These are phyloP conservation scores for Lasius platythorax DNA, from an alignment of 2,888 invertebrate species.

Conservation along the genomic window DNA sequence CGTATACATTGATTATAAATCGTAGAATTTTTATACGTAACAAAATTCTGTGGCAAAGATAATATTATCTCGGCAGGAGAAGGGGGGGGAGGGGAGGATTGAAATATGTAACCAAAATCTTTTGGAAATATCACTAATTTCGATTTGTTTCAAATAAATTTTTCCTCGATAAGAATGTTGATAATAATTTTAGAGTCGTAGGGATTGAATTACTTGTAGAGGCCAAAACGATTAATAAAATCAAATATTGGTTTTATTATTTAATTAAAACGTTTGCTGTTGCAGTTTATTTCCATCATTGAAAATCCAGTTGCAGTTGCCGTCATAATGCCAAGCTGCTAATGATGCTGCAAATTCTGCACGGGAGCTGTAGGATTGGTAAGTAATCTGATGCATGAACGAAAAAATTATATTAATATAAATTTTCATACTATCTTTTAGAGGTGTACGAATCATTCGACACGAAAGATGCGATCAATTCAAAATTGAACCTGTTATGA, in stretches of 20 bases:
- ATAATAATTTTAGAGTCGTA: background rate
- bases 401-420: background rate
- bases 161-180: background rate
- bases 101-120: background rate
- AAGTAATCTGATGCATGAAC: slow-evolving; percentile 41
- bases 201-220: background rate
- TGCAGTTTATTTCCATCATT: slow-evolving; percentile 26
- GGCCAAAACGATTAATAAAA: background rate
- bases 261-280: slow-evolving; percentile 26
- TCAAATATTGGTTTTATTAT: slow-evolving; percentile 14
- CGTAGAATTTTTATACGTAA: background rate
- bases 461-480: too few species aligned
- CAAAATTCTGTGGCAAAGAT: background rate
- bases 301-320: background rate
- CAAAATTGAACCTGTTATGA: too few species aligned
- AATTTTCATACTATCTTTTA: background rate
- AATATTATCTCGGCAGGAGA: background rate
- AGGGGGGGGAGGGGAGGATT: background rate
- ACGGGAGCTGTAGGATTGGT: background rate
- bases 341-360: background rate
- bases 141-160: background rate
- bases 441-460: too few species aligned
- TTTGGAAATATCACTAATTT: slow-evolving; percentile 14
- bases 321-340: background rate
- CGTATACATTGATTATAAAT: background rate